A percentile compares a stretch with the other conserved stretches of the same genome.
Conservation (phyloP, 2,113 vertebrate genomes). For the Pristiophorus japonicus region DNA sequence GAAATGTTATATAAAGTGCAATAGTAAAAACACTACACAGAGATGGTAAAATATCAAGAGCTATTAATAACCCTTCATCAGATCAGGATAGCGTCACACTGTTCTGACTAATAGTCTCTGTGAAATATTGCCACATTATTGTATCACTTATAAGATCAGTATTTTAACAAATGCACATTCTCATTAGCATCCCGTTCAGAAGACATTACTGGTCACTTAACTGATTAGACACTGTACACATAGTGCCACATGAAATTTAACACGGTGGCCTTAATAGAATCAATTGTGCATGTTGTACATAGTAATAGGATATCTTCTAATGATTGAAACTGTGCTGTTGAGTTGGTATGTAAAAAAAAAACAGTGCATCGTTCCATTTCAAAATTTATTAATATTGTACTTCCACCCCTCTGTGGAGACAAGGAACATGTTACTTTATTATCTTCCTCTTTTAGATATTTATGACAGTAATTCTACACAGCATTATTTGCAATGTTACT, state of each 20-base stretch:
- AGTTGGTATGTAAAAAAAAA: neutral
- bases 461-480: constrained; percentile 10
- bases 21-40: neutral
- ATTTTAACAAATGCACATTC: constrained; percentile 1
- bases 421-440: neutral
- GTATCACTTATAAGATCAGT: neutral
- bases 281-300: neutral
- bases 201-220: neutral
- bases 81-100: neutral
- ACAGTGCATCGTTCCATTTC: neutral
- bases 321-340: constrained; percentile 20
- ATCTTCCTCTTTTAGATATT: constrained; percentile 35
- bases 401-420: neutral
- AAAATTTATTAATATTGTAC: neutral
- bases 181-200: neutral
- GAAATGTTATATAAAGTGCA: neutral
- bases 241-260: neutral
- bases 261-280: neutral
- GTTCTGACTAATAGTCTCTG: neutral
- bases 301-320: neutral
- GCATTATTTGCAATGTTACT: constrained; percentile 48
- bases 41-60: neutral
- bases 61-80: neutral
- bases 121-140: neutral
- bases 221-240: neutral